These are phyloP conservation scores for Caligus rogercresseyi DNA, from an alignment of 1,140 invertebrate species.

Conservation along the genomic window DNA sequence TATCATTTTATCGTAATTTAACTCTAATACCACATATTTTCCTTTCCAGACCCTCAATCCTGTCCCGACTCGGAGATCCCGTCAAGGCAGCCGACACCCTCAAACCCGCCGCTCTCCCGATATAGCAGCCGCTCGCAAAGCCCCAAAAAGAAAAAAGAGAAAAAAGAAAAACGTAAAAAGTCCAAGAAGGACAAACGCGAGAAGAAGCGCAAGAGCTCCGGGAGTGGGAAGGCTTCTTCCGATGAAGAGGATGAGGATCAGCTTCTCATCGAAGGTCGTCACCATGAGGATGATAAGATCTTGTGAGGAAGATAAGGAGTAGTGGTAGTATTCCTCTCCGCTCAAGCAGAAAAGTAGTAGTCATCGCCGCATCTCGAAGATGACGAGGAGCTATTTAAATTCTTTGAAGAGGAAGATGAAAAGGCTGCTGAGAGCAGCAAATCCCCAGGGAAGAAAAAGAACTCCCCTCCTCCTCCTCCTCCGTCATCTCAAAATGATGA, in stretches of 20 bases:
- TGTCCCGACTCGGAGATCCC: background rate
- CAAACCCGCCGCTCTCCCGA: background rate
- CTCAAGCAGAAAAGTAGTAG: too few relatives aligned
- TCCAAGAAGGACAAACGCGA: background rate
- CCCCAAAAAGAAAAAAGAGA: background rate
- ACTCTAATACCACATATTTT: background rate
- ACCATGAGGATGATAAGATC: too few relatives aligned
- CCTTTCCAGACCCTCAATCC: background rate
- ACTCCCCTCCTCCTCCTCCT: too few relatives aligned
- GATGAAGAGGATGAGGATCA: background rate
- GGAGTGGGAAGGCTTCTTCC: background rate
- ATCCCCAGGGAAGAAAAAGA: background rate
- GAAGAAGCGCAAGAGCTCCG: background rate
- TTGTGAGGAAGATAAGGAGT: too few relatives aligned
- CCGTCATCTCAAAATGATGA: conserved; percentile 1
- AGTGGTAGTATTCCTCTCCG: too few relatives aligned
- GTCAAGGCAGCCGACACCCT: background rate
- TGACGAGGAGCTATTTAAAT: background rate
- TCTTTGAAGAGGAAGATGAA: background rate
- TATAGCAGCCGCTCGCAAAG: background rate
- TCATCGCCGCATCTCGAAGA: background rate
- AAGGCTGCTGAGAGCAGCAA: background rate
- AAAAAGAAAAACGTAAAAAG: background rate
- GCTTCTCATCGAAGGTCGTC: too few relatives aligned
- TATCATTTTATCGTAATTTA: too few relatives aligned